phyloP scores from a whole-genome alignment of 2,113 vertebrate species.

The Aptenodytes forsteri region DNA sequence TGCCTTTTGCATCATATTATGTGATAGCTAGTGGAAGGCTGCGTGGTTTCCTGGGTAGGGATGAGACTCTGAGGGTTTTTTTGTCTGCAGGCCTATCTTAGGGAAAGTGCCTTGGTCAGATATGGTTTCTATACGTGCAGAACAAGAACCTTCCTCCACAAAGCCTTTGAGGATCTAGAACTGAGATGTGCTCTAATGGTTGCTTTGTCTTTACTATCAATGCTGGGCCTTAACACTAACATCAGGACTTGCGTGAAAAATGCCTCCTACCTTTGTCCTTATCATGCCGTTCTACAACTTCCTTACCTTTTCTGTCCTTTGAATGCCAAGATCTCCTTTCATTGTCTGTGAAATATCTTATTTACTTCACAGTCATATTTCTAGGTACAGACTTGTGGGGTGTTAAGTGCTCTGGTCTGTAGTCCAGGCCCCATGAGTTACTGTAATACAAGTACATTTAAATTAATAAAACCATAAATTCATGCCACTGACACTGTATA shows the following conservation, averaged over 20 bases:
- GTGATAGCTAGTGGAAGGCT: background rate
- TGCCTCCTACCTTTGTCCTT: background rate
- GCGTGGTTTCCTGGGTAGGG: background rate
- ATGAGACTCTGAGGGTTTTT: background rate
- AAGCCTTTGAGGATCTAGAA: background rate
- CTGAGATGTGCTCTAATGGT: background rate
- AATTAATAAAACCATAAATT: background rate
- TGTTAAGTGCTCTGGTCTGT: background rate
- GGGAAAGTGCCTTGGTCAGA: background rate
- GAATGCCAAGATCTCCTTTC: background rate
- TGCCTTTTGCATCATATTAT: background rate
- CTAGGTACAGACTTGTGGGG: background rate
- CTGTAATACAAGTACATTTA: background rate
- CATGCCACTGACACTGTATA: background rate
- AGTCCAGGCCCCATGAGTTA: background rate
- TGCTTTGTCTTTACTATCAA: background rate
- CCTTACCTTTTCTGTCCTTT: background rate
- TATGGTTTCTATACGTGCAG: background rate
- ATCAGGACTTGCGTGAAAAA: background rate
- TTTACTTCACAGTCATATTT: background rate
- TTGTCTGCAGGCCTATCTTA: background rate
- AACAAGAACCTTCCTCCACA: background rate
- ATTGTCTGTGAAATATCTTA: background rate
- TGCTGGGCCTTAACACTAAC: background rate
- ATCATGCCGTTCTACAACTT: background rate